Base-by-base conservation (phyloP, 2,888 invertebrate genomes). In the Minunthozetes semirufus region DNA sequence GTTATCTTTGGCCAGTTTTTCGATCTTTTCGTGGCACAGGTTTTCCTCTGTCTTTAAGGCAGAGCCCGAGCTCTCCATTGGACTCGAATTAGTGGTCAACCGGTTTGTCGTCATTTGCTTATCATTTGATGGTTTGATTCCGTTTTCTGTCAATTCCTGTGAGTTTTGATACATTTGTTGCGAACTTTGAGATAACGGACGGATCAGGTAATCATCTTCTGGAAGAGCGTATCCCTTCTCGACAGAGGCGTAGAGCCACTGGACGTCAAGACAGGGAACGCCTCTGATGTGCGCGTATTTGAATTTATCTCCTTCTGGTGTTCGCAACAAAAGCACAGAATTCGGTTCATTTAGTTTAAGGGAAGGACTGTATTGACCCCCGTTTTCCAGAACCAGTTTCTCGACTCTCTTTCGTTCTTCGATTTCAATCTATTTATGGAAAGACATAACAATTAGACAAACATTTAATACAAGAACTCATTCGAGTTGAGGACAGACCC, bases 241-340 rank as follows among this genome's bases (percentile, higher is more conserved):
- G 0, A 89, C 85, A n/a, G 91, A 92, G 42, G 92, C 90, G 74
- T 86, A 86, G 53, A 94, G 85, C 95, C 96, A 96, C 1, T 88
- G 84, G 0, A 89, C 87, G 17, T 86, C 85, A 0, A 95, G 88
- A 80, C 93, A 91, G 53, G 88, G 86, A n/a, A 89, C 84, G 53
- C 85, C 83, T 83, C 83, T 84, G 73, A 84, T 83, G 74, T 82
- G 82, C 0, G 88, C 88, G 81, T 83, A 86, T 75, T 84, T 88
- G 80, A 88, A 89, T 81, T 94, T 94, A 59, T 90, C 89, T 72
- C 92, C 84, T 59, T 46, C 81, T 0, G 85, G 82, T 17, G 85
- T 84, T 42, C 85, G 81, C 17, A 87, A 81, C 22, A 88, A 81
- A 53, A 88, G 84, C 66, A 88, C 84, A 59, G 86, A 29, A 59